Conservation (phyloP, 2,113 vertebrate species). For the Larimichthys crocea region DNA sequence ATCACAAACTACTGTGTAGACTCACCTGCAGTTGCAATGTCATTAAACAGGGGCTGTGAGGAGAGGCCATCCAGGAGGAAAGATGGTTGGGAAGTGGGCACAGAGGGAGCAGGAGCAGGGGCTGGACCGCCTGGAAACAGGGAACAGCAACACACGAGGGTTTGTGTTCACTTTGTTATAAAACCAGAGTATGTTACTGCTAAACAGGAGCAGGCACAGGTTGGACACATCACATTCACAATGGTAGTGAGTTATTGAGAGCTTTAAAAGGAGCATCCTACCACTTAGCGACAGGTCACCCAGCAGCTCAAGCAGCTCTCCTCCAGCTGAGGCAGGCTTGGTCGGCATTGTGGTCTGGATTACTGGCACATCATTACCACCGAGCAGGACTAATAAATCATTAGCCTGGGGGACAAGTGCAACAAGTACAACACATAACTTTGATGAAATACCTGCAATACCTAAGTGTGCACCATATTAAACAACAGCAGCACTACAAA, state of each 20-base stretch:
- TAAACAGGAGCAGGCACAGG: background rate
- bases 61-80: constrained; percentile 95
- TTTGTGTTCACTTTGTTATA: constrained; percentile 1
- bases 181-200: background rate
- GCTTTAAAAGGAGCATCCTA: constrained; percentile 65
- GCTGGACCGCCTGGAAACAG: constrained; percentile 83
- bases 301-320: constrained; percentile 95
- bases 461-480: background rate
- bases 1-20: constrained; percentile 17
- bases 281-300: constrained; percentile 94
- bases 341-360: constrained; percentile 91
- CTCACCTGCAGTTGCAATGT: constrained; percentile 89
- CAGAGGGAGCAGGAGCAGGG: constrained; percentile 82
- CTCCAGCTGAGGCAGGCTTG: constrained; percentile 92
- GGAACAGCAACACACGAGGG: constrained; percentile 37
- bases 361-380: constrained; percentile 92
- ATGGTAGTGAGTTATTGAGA: background rate
- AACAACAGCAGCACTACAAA: background rate
- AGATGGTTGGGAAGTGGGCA: constrained; percentile 88
- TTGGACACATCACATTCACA: constrained; percentile 10
- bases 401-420: constrained; percentile 86
- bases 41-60: constrained; percentile 94
- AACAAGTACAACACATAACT: constrained; percentile 17
- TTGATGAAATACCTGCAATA: constrained; percentile 3
- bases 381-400: constrained; percentile 96